Evolutionary conservation across 2,113 vertebrate species (phyloP).

Genomic region (Recurvirostra avosetta): DNA sequence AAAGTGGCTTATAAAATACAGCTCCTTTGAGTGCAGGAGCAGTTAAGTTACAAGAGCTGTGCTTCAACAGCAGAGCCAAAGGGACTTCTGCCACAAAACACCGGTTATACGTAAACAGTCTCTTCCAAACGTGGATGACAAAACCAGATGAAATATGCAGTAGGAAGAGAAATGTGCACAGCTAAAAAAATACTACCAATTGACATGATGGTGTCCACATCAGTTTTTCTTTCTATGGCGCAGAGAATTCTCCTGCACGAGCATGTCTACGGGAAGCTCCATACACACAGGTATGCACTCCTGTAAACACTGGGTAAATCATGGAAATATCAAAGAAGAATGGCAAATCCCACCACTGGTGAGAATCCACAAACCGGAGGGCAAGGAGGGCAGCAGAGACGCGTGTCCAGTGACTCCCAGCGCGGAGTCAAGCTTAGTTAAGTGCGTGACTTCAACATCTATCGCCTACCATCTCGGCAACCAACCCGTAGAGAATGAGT

Average conservation of each 20-base stretch:
- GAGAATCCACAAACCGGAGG: background rate
- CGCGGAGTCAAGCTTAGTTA: fast-evolving
- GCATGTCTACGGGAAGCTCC: background rate
- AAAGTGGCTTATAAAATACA: background rate
- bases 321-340: fast-evolving
- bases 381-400: background rate
- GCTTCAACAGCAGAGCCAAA: background rate
- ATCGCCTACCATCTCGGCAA: background rate
- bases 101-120: fast-evolving
- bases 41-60: background rate
- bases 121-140: background rate
- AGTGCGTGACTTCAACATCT: background rate
- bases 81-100: background rate
- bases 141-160: background rate
- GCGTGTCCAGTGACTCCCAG: fast-evolving
- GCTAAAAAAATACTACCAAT: fast-evolving
- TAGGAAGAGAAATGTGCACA: background rate
- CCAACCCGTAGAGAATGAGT: fast-evolving
- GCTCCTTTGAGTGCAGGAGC: fast-evolving
- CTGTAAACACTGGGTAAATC: fast-evolving
- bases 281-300: fast-evolving
- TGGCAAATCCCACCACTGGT: background rate
- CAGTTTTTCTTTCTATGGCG: background rate
- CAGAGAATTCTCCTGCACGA: background rate
- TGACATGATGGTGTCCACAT: fast-evolving